phyloP scores from a whole-genome alignment of 2,888 invertebrate species.

The Proisotoma minuta region DNA sequence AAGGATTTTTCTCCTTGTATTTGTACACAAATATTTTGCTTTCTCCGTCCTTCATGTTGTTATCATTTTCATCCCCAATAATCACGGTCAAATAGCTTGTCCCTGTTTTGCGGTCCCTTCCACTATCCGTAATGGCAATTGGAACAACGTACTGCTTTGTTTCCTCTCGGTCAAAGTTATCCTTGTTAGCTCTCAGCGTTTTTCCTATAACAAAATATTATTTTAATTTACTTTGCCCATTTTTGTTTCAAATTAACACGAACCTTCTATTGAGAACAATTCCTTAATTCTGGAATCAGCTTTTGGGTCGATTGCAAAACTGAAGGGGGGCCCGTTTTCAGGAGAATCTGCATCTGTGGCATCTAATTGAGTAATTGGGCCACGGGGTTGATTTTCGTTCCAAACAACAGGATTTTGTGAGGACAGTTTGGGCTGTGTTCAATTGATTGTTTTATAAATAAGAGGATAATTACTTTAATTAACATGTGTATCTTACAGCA shows the following conservation, averaged over 20 bases:
- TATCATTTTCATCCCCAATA: conserved; percentile 93
- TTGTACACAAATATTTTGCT: conserved; percentile 92
- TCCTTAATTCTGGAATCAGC: conserved; percentile 64
- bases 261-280: conserved; percentile 67
- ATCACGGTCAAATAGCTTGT: conserved; percentile 80
- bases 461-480: too few relatives aligned
- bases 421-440: background rate
- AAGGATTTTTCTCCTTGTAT: conserved; percentile 76
- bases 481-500: conserved; percentile 59
- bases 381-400: conserved; percentile 66
- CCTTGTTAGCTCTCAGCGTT: conserved; percentile 29
- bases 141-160: conserved; percentile 83
- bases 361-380: conserved; percentile 58
- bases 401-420: conserved; percentile 61
- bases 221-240: background rate
- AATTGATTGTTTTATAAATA: too few relatives aligned
- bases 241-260: conserved; percentile 48
- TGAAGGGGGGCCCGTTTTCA: conserved; percentile 79
- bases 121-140: conserved; percentile 82
- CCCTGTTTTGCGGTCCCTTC: conserved; percentile 65
- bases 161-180: conserved; percentile 77
- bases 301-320: conserved; percentile 63
- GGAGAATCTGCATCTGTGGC: conserved; percentile 74
- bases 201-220: conserved; percentile 17
- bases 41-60: conserved; percentile 77